A percentile compares a stretch with the other conserved stretches of the same genome.
Evolutionary conservation across 2,797 vertebrate species (phyloP).

Genomic region (Sebastes variabilis): DNA sequence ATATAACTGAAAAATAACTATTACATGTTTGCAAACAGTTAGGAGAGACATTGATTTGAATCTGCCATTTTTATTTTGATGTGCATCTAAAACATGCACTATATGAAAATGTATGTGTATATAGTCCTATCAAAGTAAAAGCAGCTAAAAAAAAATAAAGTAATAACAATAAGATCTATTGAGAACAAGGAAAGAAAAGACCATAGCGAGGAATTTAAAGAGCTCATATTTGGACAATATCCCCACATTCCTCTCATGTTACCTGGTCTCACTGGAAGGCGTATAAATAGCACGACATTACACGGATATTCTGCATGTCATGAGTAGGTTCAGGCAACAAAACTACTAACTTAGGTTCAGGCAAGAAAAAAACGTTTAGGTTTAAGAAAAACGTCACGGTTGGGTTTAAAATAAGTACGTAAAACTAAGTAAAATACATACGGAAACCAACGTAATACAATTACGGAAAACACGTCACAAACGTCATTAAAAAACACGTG

Average conservation of each 20-base stretch:
- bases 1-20: neutral
- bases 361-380: too few relatives aligned
- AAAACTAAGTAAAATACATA: too few relatives aligned
- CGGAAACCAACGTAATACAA: too few relatives aligned
- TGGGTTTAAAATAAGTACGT: too few relatives aligned
- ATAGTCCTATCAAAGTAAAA: neutral
- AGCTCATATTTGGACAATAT: too few relatives aligned
- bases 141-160: neutral
- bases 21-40: neutral
- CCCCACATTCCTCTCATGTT: neutral
- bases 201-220: neutral
- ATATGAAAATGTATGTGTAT: neutral
- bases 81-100: neutral
- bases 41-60: neutral
- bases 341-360: accelerated
- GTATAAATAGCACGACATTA: too few relatives aligned
- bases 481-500: too few relatives aligned
- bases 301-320: accelerated
- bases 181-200: neutral
- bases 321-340: too few relatives aligned
- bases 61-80: neutral
- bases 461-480: too few relatives aligned
- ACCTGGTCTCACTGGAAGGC: too few relatives aligned
- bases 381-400: too few relatives aligned
- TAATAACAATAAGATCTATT: neutral